These are phyloP conservation scores for Delichon dasypus DNA, from an alignment of 2,797 vertebrate genomes.

Conservation along the genomic window DNA sequence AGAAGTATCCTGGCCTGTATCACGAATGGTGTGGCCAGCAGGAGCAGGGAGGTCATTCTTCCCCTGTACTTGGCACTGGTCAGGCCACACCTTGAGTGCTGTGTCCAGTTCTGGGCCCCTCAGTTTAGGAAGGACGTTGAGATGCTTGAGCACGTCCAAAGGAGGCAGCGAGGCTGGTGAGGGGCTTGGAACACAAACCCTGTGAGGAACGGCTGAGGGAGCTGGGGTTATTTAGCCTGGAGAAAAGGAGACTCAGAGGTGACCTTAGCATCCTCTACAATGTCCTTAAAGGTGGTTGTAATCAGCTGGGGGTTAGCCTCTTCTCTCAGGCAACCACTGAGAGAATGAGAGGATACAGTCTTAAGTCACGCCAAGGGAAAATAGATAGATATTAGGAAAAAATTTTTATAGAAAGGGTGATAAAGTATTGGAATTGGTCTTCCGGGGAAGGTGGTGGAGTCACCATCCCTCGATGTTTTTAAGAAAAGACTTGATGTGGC, in stretches of 20 bases:
- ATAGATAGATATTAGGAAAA: background rate
- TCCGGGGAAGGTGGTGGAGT: background rate
- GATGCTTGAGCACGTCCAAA: rapidly evolving
- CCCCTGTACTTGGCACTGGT: background rate
- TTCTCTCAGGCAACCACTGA: background rate
- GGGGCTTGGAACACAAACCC: background rate
- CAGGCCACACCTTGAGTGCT: background rate
- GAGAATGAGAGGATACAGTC: background rate
- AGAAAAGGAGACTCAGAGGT: background rate
- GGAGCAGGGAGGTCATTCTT: background rate
- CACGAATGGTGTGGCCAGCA: background rate
- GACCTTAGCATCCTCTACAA: background rate
- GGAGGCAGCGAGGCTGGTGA: background rate
- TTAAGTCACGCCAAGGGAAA: background rate
- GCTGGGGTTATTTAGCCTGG: background rate
- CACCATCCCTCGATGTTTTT: no score
- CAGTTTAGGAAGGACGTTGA: background rate
- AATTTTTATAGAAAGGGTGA: background rate
- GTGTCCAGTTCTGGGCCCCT: background rate
- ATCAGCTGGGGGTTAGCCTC: background rate
- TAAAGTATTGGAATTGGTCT: background rate
- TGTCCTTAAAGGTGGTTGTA: background rate
- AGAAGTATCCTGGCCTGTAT: background rate
- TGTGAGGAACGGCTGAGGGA: background rate
- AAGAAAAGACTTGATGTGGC: background rate